Base-by-base conservation (phyloP, 92 coral and sea anemone species). In the Porites lobata region DNA sequence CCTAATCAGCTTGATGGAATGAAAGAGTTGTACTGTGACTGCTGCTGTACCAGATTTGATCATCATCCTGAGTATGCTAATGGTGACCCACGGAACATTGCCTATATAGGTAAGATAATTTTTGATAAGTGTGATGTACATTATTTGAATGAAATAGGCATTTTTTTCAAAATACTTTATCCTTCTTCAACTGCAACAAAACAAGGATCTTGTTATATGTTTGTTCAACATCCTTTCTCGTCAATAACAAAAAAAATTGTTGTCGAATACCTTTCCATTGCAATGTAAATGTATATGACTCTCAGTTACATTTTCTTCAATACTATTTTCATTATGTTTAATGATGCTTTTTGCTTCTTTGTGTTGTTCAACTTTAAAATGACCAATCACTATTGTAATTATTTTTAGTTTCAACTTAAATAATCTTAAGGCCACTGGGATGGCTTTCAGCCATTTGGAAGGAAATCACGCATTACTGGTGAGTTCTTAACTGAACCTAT, bases 1-100 rank as follows among this genome's bases (percentile, higher is more conserved):
- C 90, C 92, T 32, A 38, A 63, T 63, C 66, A 63, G 86, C 82
- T 87, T 68, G 81, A 83, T 69, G 91, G 89, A 76, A 38, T 50
- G 58, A 82, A 69, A 85, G 93, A 89, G 84, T 13, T 89, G 43
- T 86, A 21, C 51, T 89, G 93, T 24, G 63, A 63, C 20, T 51
- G 65, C 53, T 92, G 95, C 59, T 78, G 81, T 32, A 77, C 87
- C 80, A 92, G 66, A 77, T 92, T 92, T 88, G 53, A 13, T 32
- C 94, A 91, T 88, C 66, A 80, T 11, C 95, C 88, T n/a, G 56
- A 79, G 76, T 89, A 75, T 89, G 91, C 81, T 26, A 85, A 61
- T 72, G 93, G 93, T 24, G 91, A 92, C 70, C 93, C 93, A 22
- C 68, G 95, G 78, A 92, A 92, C 68, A 75, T 92, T 58, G 95